Evolutionary conservation across 2,888 invertebrate genomes (phyloP).

Genomic region (Phrixothrix hirtus): DNA sequence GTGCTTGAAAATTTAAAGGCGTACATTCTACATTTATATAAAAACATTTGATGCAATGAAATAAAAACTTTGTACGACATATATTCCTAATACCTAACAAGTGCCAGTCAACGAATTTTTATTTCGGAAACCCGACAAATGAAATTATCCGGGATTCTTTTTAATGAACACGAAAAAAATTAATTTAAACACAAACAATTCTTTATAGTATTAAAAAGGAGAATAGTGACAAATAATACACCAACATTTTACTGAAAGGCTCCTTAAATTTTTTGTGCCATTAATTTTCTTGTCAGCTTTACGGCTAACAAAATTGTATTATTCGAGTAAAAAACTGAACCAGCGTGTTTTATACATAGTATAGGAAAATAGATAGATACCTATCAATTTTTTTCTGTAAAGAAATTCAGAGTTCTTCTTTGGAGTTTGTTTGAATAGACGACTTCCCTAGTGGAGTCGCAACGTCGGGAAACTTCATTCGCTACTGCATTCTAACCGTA

Average conservation of each 20-base stretch:
- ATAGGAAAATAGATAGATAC: conserved; percentile 17
- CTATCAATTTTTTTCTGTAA: conserved; percentile 11
- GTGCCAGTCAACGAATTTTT: too few species aligned
- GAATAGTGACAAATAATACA: not conserved
- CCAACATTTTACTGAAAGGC: not conserved
- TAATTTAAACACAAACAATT: not conserved
- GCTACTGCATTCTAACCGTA: conserved; percentile 12
- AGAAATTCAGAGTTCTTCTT: conserved; percentile 12
- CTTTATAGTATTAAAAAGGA: not conserved
- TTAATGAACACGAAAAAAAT: not conserved
- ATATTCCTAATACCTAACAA: too few species aligned
- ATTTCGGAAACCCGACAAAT: too few species aligned
- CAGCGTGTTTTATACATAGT: conserved; percentile 10
- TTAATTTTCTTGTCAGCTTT: conserved; percentile 15
- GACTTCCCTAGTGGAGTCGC: conserved; percentile 20
- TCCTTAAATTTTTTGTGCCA: conserved; percentile 11
- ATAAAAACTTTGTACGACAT: not conserved
- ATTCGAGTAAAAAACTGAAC: conserved; percentile 16
- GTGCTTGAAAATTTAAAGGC: too few species aligned
- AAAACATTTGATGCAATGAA: too few species aligned
- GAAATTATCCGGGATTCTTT: too few species aligned
- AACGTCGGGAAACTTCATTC: conserved; percentile 19
- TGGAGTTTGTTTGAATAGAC: conserved; percentile 18
- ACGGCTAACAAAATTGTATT: conserved; percentile 15
- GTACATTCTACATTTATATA: too few species aligned